A percentile compares a stretch with the other conserved stretches of the same genome.
Conservation (phyloP, 2,797 vertebrate genomes). For the Emys orbicularis region DNA sequence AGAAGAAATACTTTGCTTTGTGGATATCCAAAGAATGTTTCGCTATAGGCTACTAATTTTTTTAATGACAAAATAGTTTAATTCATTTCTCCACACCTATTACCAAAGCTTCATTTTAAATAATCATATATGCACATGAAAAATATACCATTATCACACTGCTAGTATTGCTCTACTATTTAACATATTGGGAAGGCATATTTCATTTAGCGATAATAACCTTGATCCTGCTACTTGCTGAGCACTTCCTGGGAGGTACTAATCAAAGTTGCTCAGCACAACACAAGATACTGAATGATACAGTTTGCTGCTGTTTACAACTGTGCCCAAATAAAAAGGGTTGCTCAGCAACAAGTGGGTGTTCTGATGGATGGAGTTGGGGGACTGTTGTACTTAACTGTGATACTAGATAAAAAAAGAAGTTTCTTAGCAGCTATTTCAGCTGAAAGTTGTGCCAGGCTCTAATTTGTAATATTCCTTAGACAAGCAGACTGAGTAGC, state of each 20-base stretch:
- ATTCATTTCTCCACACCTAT: background rate
- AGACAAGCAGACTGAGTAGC: background rate
- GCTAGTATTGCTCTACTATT: background rate
- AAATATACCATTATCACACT: background rate
- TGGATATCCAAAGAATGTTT: background rate
- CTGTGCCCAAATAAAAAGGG: rapidly evolving
- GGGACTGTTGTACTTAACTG: rapidly evolving
- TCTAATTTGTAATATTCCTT: background rate
- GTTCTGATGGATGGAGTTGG: too few species aligned
- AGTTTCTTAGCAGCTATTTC: background rate
- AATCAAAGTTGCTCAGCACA: rapidly evolving
- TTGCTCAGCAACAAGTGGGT: rapidly evolving
- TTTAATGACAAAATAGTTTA: background rate
- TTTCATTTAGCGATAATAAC: rapidly evolving
- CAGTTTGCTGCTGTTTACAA: background rate
- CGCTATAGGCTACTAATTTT: background rate
- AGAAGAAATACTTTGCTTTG: background rate
- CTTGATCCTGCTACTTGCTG: background rate
- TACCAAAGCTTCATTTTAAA: background rate
- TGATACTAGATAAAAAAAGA: rapidly evolving
- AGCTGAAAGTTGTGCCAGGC: rapidly evolving
- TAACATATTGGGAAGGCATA: rapidly evolving
- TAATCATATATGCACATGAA: rapidly evolving
- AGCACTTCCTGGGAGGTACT: background rate
- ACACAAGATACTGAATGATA: rapidly evolving